Conservation (phyloP, 2,113 vertebrate species). For the Crotalus horridus region DNA sequence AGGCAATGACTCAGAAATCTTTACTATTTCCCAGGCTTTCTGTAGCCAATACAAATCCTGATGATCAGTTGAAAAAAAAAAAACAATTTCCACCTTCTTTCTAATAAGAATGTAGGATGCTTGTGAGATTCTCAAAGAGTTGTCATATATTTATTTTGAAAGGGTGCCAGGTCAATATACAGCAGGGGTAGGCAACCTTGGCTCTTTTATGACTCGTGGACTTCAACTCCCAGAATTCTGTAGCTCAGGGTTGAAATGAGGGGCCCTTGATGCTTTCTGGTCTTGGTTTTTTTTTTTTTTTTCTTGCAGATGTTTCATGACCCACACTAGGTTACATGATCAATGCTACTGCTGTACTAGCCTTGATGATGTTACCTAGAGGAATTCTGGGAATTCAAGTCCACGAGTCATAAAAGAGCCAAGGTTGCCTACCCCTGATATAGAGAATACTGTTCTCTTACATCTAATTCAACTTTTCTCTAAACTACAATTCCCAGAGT, state of each 20-base stretch:
- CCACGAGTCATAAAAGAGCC: too few species aligned
- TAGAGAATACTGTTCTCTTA: accelerated
- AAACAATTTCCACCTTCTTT: conserved; percentile 2
- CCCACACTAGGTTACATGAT: too few species aligned
- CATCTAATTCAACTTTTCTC: not conserved
- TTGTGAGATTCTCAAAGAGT: conserved; percentile 39
- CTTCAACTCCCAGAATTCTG: too few species aligned
- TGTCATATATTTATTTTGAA: not conserved
- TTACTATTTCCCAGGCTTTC: conserved; percentile 10
- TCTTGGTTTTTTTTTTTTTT: too few species aligned
- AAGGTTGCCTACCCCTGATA: not conserved
- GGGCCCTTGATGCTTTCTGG: too few species aligned
- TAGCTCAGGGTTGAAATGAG: too few species aligned
- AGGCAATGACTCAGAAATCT: conserved; percentile 35
- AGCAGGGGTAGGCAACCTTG: too few species aligned
- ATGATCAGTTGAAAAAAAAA: conserved; percentile 4
- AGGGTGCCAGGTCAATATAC: not conserved
- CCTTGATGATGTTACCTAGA: too few species aligned
- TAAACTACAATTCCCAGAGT: not conserved
- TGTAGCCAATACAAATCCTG: not conserved
- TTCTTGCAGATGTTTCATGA: too few species aligned
- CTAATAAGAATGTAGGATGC: not conserved
- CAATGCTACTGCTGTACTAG: too few species aligned
- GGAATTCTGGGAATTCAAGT: too few species aligned
- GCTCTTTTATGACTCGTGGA: too few species aligned